Conservation (phyloP, 2,888 invertebrate genomes). For the Ophioninae sp. region DNA sequence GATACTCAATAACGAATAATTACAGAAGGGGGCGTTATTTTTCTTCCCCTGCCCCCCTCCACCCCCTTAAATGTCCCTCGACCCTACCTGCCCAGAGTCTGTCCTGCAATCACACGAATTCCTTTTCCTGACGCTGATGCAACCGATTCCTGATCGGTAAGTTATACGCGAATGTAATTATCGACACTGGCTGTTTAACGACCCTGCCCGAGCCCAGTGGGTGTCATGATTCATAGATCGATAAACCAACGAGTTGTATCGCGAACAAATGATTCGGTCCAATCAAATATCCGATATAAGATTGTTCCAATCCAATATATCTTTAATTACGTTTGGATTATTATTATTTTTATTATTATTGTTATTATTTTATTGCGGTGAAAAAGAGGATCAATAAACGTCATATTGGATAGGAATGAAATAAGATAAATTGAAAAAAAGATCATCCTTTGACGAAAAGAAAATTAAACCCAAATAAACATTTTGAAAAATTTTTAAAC, state of each 20-base stretch:
- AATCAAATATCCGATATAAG: slow-evolving; percentile 40
- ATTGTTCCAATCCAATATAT: background rate
- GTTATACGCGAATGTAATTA: slow-evolving; percentile 12
- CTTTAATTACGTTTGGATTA: slow-evolving; percentile 22
- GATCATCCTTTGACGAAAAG: no score
- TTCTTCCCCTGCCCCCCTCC: background rate
- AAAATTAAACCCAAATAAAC: no score
- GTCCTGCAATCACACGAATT: slow-evolving; percentile 28
- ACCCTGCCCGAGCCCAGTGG: slow-evolving; percentile 19
- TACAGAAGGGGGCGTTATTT: slow-evolving; percentile 23
- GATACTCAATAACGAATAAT: slow-evolving; percentile 43
- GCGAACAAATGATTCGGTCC: slow-evolving; percentile 33
- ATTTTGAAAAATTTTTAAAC: no score
- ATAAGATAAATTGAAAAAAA: background rate
- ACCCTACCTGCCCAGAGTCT: no score
- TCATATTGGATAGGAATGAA: no score
- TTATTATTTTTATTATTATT: slow-evolving; percentile 18
- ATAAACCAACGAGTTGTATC: slow-evolving; percentile 47
- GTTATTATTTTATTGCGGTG: no score
- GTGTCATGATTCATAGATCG: slow-evolving; percentile 50
- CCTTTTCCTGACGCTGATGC: slow-evolving; percentile 48
- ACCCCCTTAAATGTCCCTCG: background rate
- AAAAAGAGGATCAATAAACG: no score
- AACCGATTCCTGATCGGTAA: slow-evolving; percentile 28
- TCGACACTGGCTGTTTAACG: slow-evolving; percentile 33